Base-by-base conservation (phyloP, 2,888 invertebrate genomes). In the Oxycera nigricornis region DNA sequence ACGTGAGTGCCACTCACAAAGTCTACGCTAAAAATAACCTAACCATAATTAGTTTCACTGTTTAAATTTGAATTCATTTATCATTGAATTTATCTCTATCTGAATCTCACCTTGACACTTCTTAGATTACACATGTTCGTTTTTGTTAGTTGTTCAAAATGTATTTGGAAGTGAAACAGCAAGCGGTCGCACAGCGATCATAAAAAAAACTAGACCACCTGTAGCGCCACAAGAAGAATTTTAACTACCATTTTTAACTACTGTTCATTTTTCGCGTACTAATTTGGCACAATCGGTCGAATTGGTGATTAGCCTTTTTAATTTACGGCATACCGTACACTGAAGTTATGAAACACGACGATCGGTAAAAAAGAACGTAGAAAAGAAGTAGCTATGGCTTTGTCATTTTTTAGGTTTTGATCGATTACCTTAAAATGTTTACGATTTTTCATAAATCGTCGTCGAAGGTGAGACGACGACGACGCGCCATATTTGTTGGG, bases 231-330 rank as follows among this genome's bases (percentile, higher is more conserved):
- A 11, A 11, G 11, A 41, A 41, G 24, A 65, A 41, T 41, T 39
- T 65, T 65, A 41, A 65, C 65, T 65, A 7, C 41, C 41, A 65
- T 65, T 65, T 65, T 65, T 41, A 65, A 65, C 65, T 65, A 65
- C 65, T 65, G 65, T 41, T 41, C 41, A 41, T 41, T 65, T 65
- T 41, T 39, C 24, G 65, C 41, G 26, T 65, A 65, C 61, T 61
- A 65, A 39, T 65, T 39, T 65, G 65, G 59, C 59, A 65, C 22
- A 41, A 65, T 41, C 24, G 17, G 20, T 2, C 20, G 22, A 41
- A 41, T 41, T 24, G 11, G 20, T n/a, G 30, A 41, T 65, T 2
- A 22, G 52, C 17, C 52, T 4, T 11, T 20, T 55, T 24, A 55
- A 24, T 55, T 55, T 55, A 24, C 24, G 11, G 2, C 26, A 52